These are phyloP conservation scores for Linnaemya tessellans DNA, from an alignment of 2,888 invertebrate genomes.

Conservation along the genomic window DNA sequence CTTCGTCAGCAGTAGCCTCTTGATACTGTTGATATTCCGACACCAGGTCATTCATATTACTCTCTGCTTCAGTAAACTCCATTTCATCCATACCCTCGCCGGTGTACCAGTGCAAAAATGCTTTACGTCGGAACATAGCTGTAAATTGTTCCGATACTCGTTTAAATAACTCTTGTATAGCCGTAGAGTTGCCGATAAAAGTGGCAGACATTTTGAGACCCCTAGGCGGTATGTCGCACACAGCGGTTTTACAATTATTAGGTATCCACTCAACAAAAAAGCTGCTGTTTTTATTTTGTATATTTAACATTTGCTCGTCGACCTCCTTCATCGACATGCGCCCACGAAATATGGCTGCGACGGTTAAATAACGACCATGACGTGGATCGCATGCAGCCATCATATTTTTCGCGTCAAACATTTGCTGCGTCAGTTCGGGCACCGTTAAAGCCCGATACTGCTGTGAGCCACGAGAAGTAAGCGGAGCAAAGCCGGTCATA, in stretches of 20 bases:
- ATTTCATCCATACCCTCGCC: slow-evolving; percentile 98
- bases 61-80: slow-evolving; percentile 97
- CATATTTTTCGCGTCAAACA: slow-evolving; percentile 98
- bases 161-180: slow-evolving; percentile 96
- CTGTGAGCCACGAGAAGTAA: slow-evolving; percentile 94
- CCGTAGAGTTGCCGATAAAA: slow-evolving; percentile 96
- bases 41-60: slow-evolving; percentile 95
- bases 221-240: slow-evolving; percentile 95
- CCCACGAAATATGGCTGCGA: slow-evolving; percentile 95
- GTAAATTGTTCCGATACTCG: slow-evolving; percentile 95
- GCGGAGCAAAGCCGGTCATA: slow-evolving; percentile 97
- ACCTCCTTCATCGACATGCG: slow-evolving; percentile 98
- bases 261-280: slow-evolving; percentile 97
- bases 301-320: slow-evolving; percentile 96
- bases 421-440: slow-evolving; percentile 94
- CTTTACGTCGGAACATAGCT: slow-evolving; percentile 98
- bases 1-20: slow-evolving; percentile 94
- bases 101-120: slow-evolving; percentile 99
- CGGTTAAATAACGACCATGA: slow-evolving; percentile 95
- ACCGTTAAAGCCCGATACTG: slow-evolving; percentile 95
- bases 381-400: slow-evolving; percentile 98
- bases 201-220: slow-evolving; percentile 97
- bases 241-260: slow-evolving; percentile 96
- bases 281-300: slow-evolving; percentile 96
- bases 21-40: slow-evolving; percentile 97